Evolutionary conservation across 2,797 vertebrate genomes (phyloP).

Genomic region (Pogonophryne albipinna): DNA sequence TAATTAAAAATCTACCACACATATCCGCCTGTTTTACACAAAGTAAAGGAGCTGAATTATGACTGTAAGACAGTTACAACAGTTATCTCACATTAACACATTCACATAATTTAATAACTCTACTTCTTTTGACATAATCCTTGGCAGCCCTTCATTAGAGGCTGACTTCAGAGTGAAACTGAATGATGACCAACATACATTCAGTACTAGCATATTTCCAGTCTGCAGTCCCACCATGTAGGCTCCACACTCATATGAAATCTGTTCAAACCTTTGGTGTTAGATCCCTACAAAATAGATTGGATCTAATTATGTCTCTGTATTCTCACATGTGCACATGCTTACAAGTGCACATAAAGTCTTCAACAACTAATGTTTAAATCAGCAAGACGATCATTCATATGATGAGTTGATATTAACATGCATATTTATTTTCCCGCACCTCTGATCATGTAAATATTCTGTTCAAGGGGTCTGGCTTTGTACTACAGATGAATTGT

Average conservation of each 20-base stretch:
- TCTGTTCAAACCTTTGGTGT: neutral
- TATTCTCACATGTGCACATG: neutral
- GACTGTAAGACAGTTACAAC: neutral
- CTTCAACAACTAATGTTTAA: neutral
- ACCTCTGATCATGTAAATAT: too few species aligned
- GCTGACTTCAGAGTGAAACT: neutral
- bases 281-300: too few species aligned
- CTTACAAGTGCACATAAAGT: neutral
- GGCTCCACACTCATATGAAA: neutral
- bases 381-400: neutral
- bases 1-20: conserved; percentile 1
- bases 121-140: conserved; percentile 1
- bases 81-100: conserved; percentile 7
- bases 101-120: neutral
- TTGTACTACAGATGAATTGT: too few species aligned
- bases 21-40: neutral
- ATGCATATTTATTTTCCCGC: too few species aligned
- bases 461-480: too few species aligned
- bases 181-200: conserved; percentile 6
- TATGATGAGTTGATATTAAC: neutral
- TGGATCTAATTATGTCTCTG: neutral
- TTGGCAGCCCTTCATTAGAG: neutral
- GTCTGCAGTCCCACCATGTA: neutral
- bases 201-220: neutral
- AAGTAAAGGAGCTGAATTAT: conserved; percentile 11